Conservation (phyloP, 1,140 invertebrate genomes). For the Pinna nobilis region DNA sequence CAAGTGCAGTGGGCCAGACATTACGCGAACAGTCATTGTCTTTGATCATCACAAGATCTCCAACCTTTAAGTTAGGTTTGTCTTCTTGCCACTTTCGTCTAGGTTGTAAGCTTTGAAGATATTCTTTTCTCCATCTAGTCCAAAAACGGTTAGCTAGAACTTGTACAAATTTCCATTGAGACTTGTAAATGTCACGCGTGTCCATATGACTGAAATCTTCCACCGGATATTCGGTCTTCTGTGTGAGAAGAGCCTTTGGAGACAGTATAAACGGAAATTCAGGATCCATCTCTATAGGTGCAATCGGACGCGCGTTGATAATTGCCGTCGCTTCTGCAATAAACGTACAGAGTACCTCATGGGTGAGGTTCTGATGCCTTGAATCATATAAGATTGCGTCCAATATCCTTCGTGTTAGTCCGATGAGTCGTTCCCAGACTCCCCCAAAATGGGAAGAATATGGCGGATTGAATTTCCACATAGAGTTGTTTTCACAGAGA, state of each 20-base stretch:
- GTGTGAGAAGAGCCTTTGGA: constrained; percentile 25
- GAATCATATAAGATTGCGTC: no score
- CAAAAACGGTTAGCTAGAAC: constrained; percentile 29
- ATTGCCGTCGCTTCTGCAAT: no score
- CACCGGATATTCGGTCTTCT: constrained; percentile 10
- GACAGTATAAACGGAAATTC: constrained; percentile 30
- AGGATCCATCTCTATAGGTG: constrained; percentile 19
- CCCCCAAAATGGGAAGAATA: no score
- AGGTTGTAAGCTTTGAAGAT: constrained; percentile 4
- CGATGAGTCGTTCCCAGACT: no score
- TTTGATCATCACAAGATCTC: constrained; percentile 18
- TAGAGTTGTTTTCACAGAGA: no score
- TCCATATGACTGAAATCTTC: background rate
- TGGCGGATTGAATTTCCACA: no score
- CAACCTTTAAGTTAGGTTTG: constrained; percentile 24
- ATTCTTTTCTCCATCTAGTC: constrained; percentile 30
- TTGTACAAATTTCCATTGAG: constrained; percentile 33
- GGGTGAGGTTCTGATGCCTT: no score
- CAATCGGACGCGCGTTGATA: no score
- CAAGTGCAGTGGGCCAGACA: background rate
- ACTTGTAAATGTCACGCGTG: constrained; percentile 28
- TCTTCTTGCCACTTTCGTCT: constrained; percentile 18
- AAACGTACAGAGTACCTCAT: no score
- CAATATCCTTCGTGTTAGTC: no score
- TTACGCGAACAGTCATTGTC: background rate